A percentile compares a stretch with the other conserved stretches of the same genome.
phyloP scores from a whole-genome alignment of 2,797 vertebrate species.

The Tarsius wallacei region DNA sequence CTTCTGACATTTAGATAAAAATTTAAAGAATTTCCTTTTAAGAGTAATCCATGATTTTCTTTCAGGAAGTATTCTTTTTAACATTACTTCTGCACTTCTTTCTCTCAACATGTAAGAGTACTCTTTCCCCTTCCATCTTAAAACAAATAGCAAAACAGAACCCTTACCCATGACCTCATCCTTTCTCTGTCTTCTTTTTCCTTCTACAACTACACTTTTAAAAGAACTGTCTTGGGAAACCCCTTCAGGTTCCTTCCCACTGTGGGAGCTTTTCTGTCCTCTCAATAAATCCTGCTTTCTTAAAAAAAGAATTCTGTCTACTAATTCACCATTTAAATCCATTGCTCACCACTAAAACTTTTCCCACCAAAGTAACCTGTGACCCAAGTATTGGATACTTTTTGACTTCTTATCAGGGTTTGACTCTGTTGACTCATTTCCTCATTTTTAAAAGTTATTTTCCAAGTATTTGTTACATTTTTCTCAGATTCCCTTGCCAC shows the following conservation, averaged over 20 bases:
- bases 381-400: neutral
- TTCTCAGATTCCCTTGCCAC: neutral
- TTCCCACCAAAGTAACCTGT: neutral
- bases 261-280: too few relatives aligned
- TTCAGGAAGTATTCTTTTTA: slow-evolving; percentile 2
- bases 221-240: neutral
- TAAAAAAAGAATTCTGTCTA: neutral
- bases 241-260: too few relatives aligned
- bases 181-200: neutral
- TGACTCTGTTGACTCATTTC: neutral
- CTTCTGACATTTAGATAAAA: slow-evolving; percentile 38
- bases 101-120: neutral
- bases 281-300: too few relatives aligned
- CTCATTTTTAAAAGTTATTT: slow-evolving; percentile 3
- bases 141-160: neutral
- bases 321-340: neutral
- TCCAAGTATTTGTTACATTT: neutral
- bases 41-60: slow-evolving; percentile 7
- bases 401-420: neutral
- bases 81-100: neutral
- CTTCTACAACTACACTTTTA: neutral
- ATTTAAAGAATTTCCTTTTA: neutral
- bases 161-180: neutral
- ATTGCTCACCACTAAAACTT: neutral
- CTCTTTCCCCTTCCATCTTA: neutral